Evolutionary conservation across 2,113 vertebrate species (phyloP).

Genomic region (Kryptolebias marmoratus): DNA sequence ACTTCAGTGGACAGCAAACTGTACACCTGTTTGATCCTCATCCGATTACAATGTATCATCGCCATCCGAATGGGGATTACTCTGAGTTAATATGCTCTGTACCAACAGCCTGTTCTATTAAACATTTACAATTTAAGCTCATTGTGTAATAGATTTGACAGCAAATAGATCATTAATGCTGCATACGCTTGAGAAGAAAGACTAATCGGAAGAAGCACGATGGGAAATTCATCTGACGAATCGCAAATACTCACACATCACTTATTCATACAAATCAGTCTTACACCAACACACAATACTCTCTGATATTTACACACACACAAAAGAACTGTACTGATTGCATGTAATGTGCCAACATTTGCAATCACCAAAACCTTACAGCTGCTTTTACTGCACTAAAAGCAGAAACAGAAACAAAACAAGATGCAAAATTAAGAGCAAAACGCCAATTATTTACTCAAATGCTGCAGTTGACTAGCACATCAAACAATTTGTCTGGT

Average conservation of each 20-base stretch:
- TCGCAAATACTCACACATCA: slow-evolving; percentile 25
- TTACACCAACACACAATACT: slow-evolving; percentile 47
- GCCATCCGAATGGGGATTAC: not conserved
- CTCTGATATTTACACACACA: slow-evolving; percentile 29
- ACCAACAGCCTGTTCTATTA: too few species aligned
- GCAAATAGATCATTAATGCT: too few species aligned
- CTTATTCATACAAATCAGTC: slow-evolving; percentile 49
- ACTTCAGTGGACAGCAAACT: too few species aligned
- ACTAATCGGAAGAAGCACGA: not conserved
- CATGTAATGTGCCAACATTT: slow-evolving; percentile 35
- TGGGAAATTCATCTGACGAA: slow-evolving; percentile 20
- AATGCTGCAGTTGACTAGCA: not conserved
- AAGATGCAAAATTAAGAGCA: not conserved
- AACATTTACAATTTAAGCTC: too few species aligned
- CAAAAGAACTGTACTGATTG: not conserved
- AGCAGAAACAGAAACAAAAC: not conserved
- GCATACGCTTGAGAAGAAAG: not conserved
- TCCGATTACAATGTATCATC: slow-evolving; percentile 7
- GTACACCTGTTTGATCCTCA: not conserved
- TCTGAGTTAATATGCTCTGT: not conserved
- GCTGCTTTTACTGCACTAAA: not conserved
- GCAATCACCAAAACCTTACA: slow-evolving; percentile 7
- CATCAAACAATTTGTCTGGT: slow-evolving; percentile 1
- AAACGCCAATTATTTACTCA: not conserved
- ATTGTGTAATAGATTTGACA: too few species aligned